These are phyloP conservation scores for Iphiclides podalirius DNA, from an alignment of 2,888 invertebrate species.

Conservation along the genomic window DNA sequence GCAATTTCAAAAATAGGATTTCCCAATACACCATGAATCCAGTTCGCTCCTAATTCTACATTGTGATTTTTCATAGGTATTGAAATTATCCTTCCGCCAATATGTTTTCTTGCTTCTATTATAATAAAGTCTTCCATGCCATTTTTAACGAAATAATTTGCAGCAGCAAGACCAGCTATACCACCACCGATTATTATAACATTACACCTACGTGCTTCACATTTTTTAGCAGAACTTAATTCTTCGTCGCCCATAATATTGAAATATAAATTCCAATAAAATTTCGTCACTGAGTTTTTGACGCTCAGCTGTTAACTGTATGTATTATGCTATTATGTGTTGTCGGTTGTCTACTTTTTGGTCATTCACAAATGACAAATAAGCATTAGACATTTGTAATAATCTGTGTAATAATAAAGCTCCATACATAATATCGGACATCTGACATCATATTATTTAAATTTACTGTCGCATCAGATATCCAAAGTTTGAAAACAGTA, in stretches of 20 bases:
- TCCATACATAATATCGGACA: too few species aligned
- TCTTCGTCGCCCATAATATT: constrained; percentile 77
- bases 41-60: constrained; percentile 94
- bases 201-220: constrained; percentile 80
- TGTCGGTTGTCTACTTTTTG: constrained; percentile 39
- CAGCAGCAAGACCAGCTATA: constrained; percentile 91
- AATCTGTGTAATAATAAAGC: background rate
- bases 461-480: too few species aligned
- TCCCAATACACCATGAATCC: constrained; percentile 95
- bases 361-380: constrained; percentile 6
- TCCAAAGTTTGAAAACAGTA: too few species aligned
- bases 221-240: constrained; percentile 73
- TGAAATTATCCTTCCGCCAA: constrained; percentile 91
- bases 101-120: constrained; percentile 88
- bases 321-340: too few species aligned
- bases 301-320: constrained; percentile 56
- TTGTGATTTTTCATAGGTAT: constrained; percentile 83
- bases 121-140: constrained; percentile 89
- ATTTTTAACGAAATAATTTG: constrained; percentile 89
- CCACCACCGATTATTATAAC: constrained; percentile 92
- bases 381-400: background rate
- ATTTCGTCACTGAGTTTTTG: constrained; percentile 59
- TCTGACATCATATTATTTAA: too few species aligned
- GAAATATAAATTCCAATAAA: constrained; percentile 49
- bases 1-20: constrained; percentile 94